Conservation (phyloP, 2,797 vertebrate genomes). For the Antennarius maculatus region DNA sequence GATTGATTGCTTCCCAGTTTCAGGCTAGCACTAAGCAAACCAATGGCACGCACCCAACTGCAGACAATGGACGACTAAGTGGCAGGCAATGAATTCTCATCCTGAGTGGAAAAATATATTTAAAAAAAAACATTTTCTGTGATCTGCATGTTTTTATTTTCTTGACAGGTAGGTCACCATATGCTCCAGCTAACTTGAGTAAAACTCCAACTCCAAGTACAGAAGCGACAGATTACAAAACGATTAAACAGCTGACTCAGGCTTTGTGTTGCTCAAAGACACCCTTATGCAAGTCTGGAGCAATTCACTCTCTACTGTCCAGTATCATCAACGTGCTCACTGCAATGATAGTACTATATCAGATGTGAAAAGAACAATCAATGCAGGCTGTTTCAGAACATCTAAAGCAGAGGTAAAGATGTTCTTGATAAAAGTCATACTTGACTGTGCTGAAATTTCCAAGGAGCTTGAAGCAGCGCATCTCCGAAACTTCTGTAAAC, state of each 20-base stretch:
- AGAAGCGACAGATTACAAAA: conserved; percentile 14
- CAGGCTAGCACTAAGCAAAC: conserved; percentile 40
- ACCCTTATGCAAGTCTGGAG: conserved; percentile 30
- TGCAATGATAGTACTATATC: conserved; percentile 32
- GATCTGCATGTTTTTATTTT: conserved; percentile 4
- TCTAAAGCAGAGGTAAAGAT: conserved; percentile 56
- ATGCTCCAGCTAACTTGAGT: conserved; percentile 8
- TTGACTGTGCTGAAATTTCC: conserved; percentile 50
- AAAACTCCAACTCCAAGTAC: conserved; percentile 6
- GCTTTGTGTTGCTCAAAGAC: conserved; percentile 22
- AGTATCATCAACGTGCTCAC: conserved; percentile 23
- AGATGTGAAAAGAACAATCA: conserved; percentile 53
- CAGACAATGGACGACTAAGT: conserved; percentile 41
- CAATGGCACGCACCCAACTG: conserved; percentile 25
- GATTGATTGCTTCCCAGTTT: conserved; percentile 67
- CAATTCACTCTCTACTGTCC: conserved; percentile 37
- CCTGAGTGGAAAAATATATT: not conserved
- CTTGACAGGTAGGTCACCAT: conserved; percentile 4
- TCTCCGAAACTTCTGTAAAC: conserved; percentile 69
- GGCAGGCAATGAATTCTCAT: conserved; percentile 10
- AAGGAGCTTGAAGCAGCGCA: conserved; percentile 52
- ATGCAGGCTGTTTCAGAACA: conserved; percentile 51
- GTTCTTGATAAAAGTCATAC: conserved; percentile 48
- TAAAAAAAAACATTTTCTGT: not conserved
- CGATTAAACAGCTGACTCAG: conserved; percentile 37